Conservation (phyloP, 2,888 invertebrate genomes). For the Mechanitis mazaeus region DNA sequence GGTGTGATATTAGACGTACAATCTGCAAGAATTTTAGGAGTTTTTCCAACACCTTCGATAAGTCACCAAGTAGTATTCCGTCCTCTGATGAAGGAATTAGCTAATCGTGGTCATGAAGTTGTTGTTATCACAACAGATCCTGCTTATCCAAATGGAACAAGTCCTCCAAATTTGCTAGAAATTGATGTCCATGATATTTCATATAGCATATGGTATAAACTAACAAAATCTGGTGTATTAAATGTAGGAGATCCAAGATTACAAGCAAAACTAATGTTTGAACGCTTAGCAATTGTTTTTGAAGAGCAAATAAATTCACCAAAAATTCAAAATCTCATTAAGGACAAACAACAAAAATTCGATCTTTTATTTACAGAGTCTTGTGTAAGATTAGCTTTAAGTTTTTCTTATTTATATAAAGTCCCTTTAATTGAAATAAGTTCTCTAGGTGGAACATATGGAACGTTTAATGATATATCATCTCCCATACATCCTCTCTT, state of each 20-base stretch:
- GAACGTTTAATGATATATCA: slow-evolving; percentile 24
- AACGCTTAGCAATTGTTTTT: slow-evolving; percentile 13
- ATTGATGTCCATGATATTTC: slow-evolving; percentile 44
- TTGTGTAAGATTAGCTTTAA: slow-evolving; percentile 28
- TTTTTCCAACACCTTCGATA: slow-evolving; percentile 39
- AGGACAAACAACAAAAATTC: slow-evolving; percentile 27
- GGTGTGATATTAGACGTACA: slow-evolving; percentile 17
- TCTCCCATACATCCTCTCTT: slow-evolving; percentile 26
- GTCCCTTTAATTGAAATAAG: slow-evolving; percentile 39
- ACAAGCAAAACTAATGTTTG: slow-evolving; percentile 12
- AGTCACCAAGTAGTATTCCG: slow-evolving; percentile 43
- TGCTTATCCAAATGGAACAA: slow-evolving; percentile 31
- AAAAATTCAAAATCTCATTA: slow-evolving; percentile 20
- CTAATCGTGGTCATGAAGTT: slow-evolving; percentile 39
- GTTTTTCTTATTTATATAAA: slow-evolving; percentile 36
- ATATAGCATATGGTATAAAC: slow-evolving; percentile 25
- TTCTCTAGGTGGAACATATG: slow-evolving; percentile 33
- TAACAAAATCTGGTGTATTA: slow-evolving; percentile 4
- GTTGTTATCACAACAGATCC: slow-evolving; percentile 40
- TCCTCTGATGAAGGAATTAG: slow-evolving; percentile 37
- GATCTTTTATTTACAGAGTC: slow-evolving; percentile 42
- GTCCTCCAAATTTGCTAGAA: slow-evolving; percentile 42
- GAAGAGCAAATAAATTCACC: slow-evolving; percentile 19
- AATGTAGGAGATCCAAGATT: not conserved
- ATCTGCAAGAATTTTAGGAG: slow-evolving; percentile 36